Evolutionary conservation across 2,888 invertebrate species (phyloP).

Genomic region (Xestobium rufovillosum): DNA sequence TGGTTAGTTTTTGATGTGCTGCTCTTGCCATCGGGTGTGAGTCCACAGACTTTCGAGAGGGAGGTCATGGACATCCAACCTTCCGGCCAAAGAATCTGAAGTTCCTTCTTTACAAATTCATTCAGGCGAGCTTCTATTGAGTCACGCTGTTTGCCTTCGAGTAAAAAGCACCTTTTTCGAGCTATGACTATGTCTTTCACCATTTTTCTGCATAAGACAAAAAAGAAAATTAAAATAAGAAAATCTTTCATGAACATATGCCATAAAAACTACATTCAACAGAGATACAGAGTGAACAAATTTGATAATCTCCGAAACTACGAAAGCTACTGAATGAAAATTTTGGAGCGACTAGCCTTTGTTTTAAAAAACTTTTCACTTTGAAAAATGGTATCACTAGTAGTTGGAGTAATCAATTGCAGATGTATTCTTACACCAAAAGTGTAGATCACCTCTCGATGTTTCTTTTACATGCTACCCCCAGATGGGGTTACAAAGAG

Average conservation of each 20-base stretch:
- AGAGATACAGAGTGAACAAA: not conserved
- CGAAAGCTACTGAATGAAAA: too few relatives aligned
- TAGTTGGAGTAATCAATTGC: too few relatives aligned
- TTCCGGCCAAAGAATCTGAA: slow-evolving; percentile 48
- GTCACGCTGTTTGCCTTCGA: slow-evolving; percentile 43
- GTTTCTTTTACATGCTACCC: too few relatives aligned
- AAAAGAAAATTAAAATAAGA: slow-evolving; percentile 10
- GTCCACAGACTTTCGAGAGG: slow-evolving; percentile 34
- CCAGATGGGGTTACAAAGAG: too few relatives aligned
- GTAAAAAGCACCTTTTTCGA: slow-evolving; percentile 35
- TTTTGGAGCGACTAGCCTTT: too few relatives aligned
- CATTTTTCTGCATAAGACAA: slow-evolving; percentile 33
- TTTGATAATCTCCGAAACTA: too few relatives aligned
- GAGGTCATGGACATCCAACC: slow-evolving; percentile 48
- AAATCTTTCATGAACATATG: slow-evolving; percentile 8
- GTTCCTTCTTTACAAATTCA: slow-evolving; percentile 43
- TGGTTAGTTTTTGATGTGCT: not conserved
- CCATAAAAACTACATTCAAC: slow-evolving; percentile 5
- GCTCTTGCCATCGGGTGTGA: slow-evolving; percentile 22
- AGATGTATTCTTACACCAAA: too few relatives aligned
- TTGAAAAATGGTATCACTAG: too few relatives aligned
- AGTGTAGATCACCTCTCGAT: too few relatives aligned
- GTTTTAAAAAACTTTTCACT: too few relatives aligned
- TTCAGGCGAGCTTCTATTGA: slow-evolving; percentile 45
- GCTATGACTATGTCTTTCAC: slow-evolving; percentile 35